These are phyloP conservation scores for Microtus obscurus DNA, from an alignment of 2,797 vertebrate species.

Conservation along the genomic window DNA sequence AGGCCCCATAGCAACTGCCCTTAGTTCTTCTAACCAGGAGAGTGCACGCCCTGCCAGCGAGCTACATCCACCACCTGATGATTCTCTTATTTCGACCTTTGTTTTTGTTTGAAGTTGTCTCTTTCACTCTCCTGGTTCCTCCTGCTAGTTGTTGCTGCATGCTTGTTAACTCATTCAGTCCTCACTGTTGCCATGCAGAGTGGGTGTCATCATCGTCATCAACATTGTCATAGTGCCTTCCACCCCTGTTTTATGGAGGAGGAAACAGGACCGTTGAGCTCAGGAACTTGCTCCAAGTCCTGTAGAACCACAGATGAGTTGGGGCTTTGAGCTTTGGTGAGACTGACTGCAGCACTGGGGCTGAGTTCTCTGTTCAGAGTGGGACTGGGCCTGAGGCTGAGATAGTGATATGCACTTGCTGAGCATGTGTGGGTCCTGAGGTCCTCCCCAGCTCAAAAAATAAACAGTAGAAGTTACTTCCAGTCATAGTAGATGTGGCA, in stretches of 20 bases:
- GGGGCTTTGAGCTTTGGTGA: background rate
- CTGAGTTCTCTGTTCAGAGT: background rate
- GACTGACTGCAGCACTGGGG: background rate
- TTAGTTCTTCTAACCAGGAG: background rate
- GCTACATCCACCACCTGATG: background rate
- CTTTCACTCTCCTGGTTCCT: background rate
- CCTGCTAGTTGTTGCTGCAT: background rate
- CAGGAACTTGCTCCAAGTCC: background rate
- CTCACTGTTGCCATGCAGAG: background rate
- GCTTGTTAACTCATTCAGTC: background rate
- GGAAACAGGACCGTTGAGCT: background rate
- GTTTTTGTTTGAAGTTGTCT: background rate
- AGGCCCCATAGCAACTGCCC: background rate
- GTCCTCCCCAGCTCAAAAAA: background rate
- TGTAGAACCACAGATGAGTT: background rate
- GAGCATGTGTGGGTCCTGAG: background rate
- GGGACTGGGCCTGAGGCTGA: background rate
- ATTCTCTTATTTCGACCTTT: background rate
- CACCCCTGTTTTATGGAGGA: background rate
- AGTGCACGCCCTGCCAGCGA: background rate
- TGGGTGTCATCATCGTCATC: background rate
- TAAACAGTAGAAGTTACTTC: background rate
- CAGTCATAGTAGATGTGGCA: background rate
- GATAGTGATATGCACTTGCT: background rate
- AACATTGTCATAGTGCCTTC: background rate